A percentile compares a stretch with the other conserved stretches of the same genome.
These are phyloP conservation scores for Poecile montanus DNA, from an alignment of 2,797 vertebrate species.

Conservation along the genomic window DNA sequence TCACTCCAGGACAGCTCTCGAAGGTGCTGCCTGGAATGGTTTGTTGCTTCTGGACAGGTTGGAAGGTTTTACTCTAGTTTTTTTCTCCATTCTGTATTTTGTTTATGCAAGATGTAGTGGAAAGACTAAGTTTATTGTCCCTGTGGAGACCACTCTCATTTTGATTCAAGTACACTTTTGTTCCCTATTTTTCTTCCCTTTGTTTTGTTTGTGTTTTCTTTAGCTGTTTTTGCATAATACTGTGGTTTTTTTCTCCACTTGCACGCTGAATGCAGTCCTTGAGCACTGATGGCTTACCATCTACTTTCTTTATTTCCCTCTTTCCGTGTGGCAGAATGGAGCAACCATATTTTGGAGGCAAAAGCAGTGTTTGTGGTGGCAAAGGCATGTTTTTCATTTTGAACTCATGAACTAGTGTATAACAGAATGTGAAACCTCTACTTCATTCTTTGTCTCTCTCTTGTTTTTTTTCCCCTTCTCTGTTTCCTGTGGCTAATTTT, in stretches of 20 bases:
- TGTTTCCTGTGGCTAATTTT: background rate
- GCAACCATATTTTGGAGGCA: background rate
- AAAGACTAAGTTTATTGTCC: background rate
- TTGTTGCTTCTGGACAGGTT: background rate
- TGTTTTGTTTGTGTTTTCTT: background rate
- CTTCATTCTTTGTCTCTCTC: background rate
- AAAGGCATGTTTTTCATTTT: rapidly evolving
- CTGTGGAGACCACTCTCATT: background rate
- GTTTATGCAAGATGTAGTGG: background rate
- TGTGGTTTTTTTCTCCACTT: background rate
- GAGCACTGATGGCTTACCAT: rapidly evolving
- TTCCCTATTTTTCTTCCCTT: background rate
- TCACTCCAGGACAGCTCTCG: no score
- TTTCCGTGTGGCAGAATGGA: background rate
- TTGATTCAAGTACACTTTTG: background rate
- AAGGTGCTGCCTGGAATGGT: background rate
- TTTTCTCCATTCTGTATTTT: background rate
- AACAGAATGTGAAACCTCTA: background rate
- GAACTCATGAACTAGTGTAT: background rate
- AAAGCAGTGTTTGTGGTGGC: rapidly evolving
- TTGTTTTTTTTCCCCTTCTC: rapidly evolving
- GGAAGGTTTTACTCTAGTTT: background rate
- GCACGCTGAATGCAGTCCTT: background rate
- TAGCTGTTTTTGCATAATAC: background rate
- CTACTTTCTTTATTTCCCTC: background rate